Base-by-base conservation (phyloP, 2,113 vertebrate genomes). In the Oryzias woworae region DNA sequence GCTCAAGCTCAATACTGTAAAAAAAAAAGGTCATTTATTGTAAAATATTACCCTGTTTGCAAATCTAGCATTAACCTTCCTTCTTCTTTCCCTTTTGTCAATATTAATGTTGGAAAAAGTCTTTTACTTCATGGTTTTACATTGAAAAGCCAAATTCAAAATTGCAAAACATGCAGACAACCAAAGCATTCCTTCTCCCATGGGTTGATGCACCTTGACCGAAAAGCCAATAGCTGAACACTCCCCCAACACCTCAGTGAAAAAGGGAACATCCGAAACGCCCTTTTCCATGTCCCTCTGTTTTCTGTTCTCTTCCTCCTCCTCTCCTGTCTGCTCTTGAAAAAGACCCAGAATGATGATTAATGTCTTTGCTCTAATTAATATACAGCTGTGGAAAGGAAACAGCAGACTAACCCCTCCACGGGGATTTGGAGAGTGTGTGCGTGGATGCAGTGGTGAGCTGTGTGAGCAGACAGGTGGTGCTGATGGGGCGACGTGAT, bases 401-500 rank as follows among this genome's bases (percentile, higher is more conserved):
- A 6, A 85, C 83, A 90, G 78, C 90, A 57, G 82, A 73, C 90
- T 86, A 62, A 66, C 52, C 89, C 90, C 89, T 89, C 82, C 85
- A 78, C 85, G 88, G 92, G 91, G 80, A 78, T 77, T 73, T 82
- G 44, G 61, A 67, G 48, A 18, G 46, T 69, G 77, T 78, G 77
- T 59, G 60, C 26, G 57, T 48, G 73, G n/a, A 18, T 46, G 73
- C 23, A 6, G 18, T 53, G 18, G 52, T 43, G 63, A 24, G 51
- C 81, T 58, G 89, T 57, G 87, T 84, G 89, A 93, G 92, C 91
- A 94, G 94, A 95, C 96, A 96, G 95, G 95, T 97, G 96, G 95
- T 84, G 92, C 92, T 93, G 95, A 92, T 93, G 93, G 92, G 92
- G 92, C 92, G 87, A 73, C 73, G 81, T 83, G 84, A 94, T 95